Conservation (phyloP, 2,113 vertebrate genomes). For the Charadrius vociferus region DNA sequence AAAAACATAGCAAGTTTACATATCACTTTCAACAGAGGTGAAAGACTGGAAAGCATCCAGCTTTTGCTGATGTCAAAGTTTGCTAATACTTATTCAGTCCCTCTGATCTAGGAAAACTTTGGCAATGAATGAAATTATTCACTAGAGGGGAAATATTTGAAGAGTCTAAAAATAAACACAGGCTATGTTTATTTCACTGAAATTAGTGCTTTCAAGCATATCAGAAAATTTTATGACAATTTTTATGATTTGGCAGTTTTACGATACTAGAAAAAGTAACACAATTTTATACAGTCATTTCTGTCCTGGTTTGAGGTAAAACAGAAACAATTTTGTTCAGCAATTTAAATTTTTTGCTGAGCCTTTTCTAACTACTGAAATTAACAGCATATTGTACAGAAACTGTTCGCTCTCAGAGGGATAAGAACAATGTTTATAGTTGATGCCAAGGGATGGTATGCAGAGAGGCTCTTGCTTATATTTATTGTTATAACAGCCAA, state of each 20-base stretch:
- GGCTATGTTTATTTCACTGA: not conserved
- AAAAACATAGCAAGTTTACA: not conserved
- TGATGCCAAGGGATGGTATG: too few species aligned
- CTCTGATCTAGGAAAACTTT: not conserved
- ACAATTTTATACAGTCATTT: not conserved
- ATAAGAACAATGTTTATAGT: too few species aligned
- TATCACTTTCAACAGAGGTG: not conserved
- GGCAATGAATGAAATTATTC: slow-evolving; percentile 12
- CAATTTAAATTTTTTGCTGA: too few species aligned
- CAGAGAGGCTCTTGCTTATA: too few species aligned
- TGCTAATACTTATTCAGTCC: not conserved
- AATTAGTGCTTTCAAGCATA: not conserved
- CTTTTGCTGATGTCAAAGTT: not conserved
- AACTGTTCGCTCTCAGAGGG: too few species aligned
- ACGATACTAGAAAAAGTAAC: not conserved
- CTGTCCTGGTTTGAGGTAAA: too few species aligned
- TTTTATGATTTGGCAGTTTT: not conserved
- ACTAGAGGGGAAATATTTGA: not conserved
- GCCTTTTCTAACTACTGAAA: too few species aligned
- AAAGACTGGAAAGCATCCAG: not conserved
- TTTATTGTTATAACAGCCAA: too few species aligned
- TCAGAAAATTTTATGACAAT: not conserved
- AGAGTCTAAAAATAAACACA: not conserved
- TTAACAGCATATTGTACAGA: too few species aligned
- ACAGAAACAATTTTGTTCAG: too few species aligned